Conservation (phyloP, 2,113 vertebrate species). For the Calidris pugnax region DNA sequence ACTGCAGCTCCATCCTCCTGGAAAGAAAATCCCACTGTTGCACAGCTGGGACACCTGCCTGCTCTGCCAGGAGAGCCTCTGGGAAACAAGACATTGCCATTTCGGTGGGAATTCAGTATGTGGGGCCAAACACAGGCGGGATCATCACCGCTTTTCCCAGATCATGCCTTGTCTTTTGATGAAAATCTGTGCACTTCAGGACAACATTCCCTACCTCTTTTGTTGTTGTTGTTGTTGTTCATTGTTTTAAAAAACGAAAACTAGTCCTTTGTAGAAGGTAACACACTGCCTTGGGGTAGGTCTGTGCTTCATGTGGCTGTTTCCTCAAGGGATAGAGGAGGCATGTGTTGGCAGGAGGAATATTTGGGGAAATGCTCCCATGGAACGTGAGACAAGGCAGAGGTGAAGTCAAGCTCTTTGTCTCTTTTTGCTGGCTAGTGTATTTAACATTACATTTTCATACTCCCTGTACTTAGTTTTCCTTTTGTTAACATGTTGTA, state of each 20-base stretch:
- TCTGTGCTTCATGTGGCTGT: not conserved
- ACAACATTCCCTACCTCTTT: not conserved
- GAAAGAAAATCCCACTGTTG: not conserved
- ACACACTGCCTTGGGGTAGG: not conserved
- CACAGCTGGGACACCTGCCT: not conserved
- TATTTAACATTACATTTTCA: not conserved
- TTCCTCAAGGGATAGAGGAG: not conserved
- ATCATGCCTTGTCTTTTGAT: not conserved
- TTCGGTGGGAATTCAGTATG: not conserved
- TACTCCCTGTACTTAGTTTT: not conserved
- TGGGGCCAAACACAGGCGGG: not conserved
- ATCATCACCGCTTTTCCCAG: not conserved
- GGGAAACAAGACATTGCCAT: not conserved
- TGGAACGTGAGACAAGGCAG: not conserved
- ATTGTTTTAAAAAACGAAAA: not conserved
- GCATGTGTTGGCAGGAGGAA: not conserved
- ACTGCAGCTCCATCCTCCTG: not conserved
- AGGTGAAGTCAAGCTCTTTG: not conserved
- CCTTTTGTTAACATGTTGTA: not conserved
- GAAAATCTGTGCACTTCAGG: not conserved
- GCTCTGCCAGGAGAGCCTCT: not conserved
- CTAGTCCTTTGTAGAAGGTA: not conserved
- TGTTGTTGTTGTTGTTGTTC: not conserved
- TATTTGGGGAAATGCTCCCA: not conserved
- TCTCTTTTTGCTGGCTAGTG: not conserved